These are phyloP conservation scores for Rhipidura dahli DNA, from an alignment of 2,113 vertebrate species.

Conservation along the genomic window DNA sequence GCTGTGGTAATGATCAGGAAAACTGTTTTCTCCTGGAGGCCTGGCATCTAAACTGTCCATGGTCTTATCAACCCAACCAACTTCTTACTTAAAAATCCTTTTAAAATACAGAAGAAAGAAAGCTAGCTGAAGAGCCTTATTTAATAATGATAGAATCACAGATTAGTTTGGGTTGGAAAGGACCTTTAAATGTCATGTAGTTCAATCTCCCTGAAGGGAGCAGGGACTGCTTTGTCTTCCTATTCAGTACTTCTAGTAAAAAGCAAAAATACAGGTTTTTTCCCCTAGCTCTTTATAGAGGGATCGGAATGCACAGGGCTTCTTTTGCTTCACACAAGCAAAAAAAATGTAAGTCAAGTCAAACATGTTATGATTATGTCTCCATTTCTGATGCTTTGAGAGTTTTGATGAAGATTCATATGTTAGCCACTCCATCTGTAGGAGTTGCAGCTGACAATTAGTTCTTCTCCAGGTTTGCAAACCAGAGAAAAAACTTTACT, in stretches of 20 bases:
- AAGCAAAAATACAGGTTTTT: background rate
- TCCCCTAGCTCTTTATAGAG: background rate
- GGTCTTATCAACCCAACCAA: background rate
- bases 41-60: background rate
- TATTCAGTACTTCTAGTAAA: background rate
- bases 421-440: background rate
- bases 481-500: background rate
- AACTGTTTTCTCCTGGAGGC: background rate
- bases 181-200: background rate
- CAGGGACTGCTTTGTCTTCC: background rate
- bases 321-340: background rate
- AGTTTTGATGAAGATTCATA: background rate
- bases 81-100: background rate
- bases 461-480: background rate
- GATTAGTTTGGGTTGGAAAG: background rate
- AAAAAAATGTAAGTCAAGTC: background rate
- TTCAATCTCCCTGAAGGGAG: background rate
- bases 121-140: background rate
- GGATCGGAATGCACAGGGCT: background rate
- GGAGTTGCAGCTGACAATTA: background rate
- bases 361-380: background rate
- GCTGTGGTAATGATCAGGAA: background rate
- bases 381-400: background rate
- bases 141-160: background rate
- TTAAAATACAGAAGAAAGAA: background rate